Percentiles rank a stretch among this genome's conserved stretches.
phyloP scores from a whole-genome alignment of 2,888 invertebrate species.

The Eupeodes latifasciatus region DNA sequence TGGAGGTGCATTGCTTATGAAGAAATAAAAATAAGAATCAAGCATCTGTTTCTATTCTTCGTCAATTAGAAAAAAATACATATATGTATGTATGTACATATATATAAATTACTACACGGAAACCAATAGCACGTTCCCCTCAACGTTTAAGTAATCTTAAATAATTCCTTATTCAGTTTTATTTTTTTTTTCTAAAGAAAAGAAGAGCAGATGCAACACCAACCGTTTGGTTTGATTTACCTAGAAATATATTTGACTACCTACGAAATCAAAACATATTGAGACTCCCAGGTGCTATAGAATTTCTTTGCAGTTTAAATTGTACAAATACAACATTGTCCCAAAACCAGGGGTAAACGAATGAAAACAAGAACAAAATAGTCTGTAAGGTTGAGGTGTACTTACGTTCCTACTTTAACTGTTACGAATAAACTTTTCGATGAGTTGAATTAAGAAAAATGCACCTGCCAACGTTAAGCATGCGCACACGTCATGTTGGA shows the following conservation, averaged over 20 bases:
- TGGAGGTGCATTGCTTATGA: background rate
- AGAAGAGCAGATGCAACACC: constrained; percentile 17
- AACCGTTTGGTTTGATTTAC: constrained; percentile 19
- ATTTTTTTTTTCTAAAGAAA: background rate
- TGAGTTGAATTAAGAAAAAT: no score
- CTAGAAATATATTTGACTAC: constrained; percentile 23
- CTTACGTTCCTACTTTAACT: constrained; percentile 8
- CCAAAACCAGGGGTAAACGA: background rate
- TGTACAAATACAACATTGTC: constrained; percentile 8
- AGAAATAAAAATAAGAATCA: constrained; percentile 15
- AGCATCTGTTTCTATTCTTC: constrained; percentile 58
- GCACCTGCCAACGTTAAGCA: no score
- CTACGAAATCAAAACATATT: constrained; percentile 5
- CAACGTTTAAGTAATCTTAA: constrained; percentile 2
- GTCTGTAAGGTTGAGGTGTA: background rate
- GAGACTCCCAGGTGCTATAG: constrained; percentile 14
- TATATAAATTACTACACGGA: constrained; percentile 21
- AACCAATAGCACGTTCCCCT: constrained; percentile 48
- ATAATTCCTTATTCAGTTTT: background rate
- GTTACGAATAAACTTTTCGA: background rate
- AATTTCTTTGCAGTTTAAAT: constrained; percentile 11
- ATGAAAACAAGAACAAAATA: background rate
- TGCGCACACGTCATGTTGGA: no score
- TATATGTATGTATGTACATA: background rate
- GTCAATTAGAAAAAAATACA: constrained; percentile 41